Conservation (phyloP, 1,140 invertebrate genomes). For the Drosophila busckii region DNA sequence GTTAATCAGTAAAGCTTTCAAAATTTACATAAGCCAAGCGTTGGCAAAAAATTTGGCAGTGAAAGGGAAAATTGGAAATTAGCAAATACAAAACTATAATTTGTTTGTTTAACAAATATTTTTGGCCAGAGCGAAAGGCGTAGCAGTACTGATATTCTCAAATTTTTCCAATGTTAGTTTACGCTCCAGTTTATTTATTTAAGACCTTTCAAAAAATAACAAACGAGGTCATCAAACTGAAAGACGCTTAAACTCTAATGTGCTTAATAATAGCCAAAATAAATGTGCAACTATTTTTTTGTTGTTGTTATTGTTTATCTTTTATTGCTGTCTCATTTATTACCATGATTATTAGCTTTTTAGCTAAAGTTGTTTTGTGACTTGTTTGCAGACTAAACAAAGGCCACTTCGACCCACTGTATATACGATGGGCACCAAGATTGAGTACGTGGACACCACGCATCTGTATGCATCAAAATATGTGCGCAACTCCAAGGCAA, state of each 20-base stretch:
- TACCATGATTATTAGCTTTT: conserved; percentile 43
- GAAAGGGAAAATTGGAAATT: conserved; percentile 9
- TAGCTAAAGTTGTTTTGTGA: conserved; percentile 26
- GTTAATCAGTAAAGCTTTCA: conserved; percentile 40
- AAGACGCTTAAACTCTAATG: conserved; percentile 52
- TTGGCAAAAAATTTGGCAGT: neutral
- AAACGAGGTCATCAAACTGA: conserved; percentile 61
- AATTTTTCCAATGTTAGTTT: too few species aligned
- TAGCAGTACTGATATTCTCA: too few species aligned
- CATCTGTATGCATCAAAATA: conserved; percentile 95
- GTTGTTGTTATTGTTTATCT: conserved; percentile 15
- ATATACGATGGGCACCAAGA: conserved; percentile 89
- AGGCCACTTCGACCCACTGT: conserved; percentile 2
- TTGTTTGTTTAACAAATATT: too few species aligned
- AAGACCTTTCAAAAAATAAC: conserved; percentile 15
- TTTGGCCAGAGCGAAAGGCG: too few species aligned
- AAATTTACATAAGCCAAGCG: conserved; percentile 54
- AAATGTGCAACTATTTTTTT: conserved; percentile 21
- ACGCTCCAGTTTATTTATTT: conserved; percentile 27
- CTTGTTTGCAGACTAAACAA: conserved; percentile 41
- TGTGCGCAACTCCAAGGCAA: conserved; percentile 96
- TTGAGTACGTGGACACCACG: conserved; percentile 92
- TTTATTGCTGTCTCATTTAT: conserved; percentile 15
- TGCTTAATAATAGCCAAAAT: conserved; percentile 62
- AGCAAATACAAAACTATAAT: too few species aligned